Conservation (phyloP, 2,113 vertebrate genomes). For the Leptodactylus fuscus region DNA sequence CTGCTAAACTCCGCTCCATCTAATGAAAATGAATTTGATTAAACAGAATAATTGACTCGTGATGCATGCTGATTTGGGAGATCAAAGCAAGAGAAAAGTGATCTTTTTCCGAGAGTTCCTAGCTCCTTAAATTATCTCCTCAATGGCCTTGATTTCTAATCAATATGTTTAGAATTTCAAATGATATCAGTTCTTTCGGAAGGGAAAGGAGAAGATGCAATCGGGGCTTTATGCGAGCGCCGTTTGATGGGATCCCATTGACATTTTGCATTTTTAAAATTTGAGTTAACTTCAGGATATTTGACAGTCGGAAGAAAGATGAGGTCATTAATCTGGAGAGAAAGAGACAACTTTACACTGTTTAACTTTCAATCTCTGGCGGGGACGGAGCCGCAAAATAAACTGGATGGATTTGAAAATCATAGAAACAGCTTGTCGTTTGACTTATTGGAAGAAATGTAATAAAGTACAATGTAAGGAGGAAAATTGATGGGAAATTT, state of each 20-base stretch:
- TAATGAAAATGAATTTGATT: conserved; percentile 60
- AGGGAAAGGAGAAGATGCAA: background rate
- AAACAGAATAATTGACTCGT: conserved; percentile 48
- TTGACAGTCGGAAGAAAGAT: conserved; percentile 29
- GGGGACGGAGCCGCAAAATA: background rate
- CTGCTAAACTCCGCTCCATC: conserved; percentile 50
- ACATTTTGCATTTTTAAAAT: conserved; percentile 43
- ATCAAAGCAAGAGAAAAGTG: conserved; percentile 44
- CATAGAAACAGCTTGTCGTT: conserved; percentile 7
- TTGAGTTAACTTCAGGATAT: conserved; percentile 27
- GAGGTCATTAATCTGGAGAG: conserved; percentile 16
- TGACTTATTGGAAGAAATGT: background rate
- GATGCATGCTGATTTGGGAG: conserved; percentile 55
- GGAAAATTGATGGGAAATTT: background rate
- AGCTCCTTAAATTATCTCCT: conserved; percentile 49
- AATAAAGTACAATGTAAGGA: background rate
- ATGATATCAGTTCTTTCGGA: conserved; percentile 47
- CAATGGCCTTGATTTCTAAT: conserved; percentile 53
- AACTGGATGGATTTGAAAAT: background rate
- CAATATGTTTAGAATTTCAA: conserved; percentile 59
- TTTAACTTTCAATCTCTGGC: background rate
- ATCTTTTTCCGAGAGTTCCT: conserved; percentile 19
- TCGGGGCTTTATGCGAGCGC: background rate
- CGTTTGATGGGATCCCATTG: conserved; percentile 31
- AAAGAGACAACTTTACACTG: conserved; percentile 24